Evolutionary conservation across 1,140 invertebrate genomes (phyloP).

Genomic region (Drosophila aff.): DNA sequence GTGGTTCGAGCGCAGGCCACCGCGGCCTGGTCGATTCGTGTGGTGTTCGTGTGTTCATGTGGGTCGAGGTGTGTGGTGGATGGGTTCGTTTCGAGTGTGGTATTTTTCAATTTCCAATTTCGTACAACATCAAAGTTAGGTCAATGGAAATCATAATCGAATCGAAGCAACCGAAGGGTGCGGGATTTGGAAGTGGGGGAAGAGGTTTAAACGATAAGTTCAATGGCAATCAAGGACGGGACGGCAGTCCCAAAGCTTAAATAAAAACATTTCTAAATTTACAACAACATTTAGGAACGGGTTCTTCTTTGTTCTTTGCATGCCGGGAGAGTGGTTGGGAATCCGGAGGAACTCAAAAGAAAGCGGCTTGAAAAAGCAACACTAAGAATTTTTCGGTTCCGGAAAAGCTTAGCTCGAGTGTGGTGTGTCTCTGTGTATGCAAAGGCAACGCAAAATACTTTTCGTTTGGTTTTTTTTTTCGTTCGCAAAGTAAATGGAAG

Average conservation of each 20-base stretch:
- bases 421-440: constrained; percentile 48
- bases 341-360: constrained; percentile 40
- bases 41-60: constrained; percentile 31
- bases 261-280: constrained; percentile 60
- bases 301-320: constrained; percentile 23
- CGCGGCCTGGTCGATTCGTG: constrained; percentile 65
- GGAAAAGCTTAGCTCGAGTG: constrained; percentile 65
- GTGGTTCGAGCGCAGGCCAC: constrained; percentile 87
- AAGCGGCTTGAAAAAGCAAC: constrained; percentile 70
- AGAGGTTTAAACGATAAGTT: constrained; percentile 49
- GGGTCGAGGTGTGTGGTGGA: constrained; percentile 27
- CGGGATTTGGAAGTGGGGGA: constrained; percentile 43
- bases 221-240: constrained; percentile 17
- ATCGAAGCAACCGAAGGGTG: constrained; percentile 60
- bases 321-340: neutral
- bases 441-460: constrained; percentile 74
- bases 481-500: constrained; percentile 79
- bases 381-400: constrained; percentile 63
- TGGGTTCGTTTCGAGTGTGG: constrained; percentile 47
- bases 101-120: constrained; percentile 77
- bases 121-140: constrained; percentile 74
- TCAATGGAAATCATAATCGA: constrained; percentile 64
- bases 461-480: constrained; percentile 40
- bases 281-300: constrained; percentile 73
- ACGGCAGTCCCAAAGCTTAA: constrained; percentile 13